Evolutionary conservation across 2,888 invertebrate genomes (phyloP).

Genomic region (Netelia virgata): DNA sequence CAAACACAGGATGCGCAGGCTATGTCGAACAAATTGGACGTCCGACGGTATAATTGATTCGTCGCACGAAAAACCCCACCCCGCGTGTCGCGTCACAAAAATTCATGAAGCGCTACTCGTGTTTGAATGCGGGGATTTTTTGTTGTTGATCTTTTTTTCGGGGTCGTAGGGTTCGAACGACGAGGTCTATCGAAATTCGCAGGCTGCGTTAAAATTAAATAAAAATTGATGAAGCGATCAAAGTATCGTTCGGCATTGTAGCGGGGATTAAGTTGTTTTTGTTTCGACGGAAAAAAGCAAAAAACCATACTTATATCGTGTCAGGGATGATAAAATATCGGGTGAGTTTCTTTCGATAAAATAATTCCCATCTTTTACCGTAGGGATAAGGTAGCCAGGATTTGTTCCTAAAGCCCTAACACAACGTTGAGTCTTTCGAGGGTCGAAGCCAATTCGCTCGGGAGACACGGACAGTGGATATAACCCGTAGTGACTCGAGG

Average conservation of each 20-base stretch:
- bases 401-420: constrained; percentile 16
- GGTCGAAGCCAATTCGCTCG: constrained; percentile 1
- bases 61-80: neutral
- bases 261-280: no score
- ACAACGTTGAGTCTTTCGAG: neutral
- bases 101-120: neutral
- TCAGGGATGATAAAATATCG: no score
- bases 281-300: no score
- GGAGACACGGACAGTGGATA: constrained; percentile 29
- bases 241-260: no score
- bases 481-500: constrained; percentile 13
- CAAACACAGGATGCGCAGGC: neutral
- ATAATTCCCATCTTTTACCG: neutral
- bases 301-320: no score
- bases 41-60: constrained; percentile 14
- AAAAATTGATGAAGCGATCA: no score
- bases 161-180: no score
- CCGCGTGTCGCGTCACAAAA: neutral
- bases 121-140: neutral
- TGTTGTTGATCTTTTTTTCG: neutral
- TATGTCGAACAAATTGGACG: constrained; percentile 11
- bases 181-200: no score
- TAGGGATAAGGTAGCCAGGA: neutral
- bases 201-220: no score
- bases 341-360: no score